Evolutionary conservation across 2,888 invertebrate species (phyloP).

Genomic region (Nebria salina): DNA sequence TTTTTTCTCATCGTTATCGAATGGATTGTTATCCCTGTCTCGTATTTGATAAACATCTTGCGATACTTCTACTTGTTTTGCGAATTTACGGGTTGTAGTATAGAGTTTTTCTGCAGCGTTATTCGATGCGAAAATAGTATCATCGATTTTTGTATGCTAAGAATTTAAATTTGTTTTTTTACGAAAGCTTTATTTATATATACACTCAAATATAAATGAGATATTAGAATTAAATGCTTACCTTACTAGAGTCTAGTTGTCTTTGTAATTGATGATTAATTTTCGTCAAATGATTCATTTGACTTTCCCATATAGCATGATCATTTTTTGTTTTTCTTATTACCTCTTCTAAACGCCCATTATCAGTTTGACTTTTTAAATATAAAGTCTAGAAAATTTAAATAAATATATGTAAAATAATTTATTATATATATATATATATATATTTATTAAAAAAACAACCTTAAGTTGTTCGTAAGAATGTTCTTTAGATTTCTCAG

Average conservation of each 20-base stretch:
- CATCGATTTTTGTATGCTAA: not conserved
- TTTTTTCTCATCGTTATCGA: slow-evolving; percentile 45
- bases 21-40: slow-evolving; percentile 34
- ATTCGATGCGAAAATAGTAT: slow-evolving; percentile 12
- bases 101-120: slow-evolving; percentile 9
- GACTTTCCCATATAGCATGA: slow-evolving; percentile 54
- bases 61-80: slow-evolving; percentile 47
- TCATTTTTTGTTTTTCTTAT: slow-evolving; percentile 53
- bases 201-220: too few relatives aligned
- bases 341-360: slow-evolving; percentile 57
- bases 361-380: slow-evolving; percentile 57
- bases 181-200: too few relatives aligned
- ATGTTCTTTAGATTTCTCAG: slow-evolving; percentile 57
- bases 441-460: slow-evolving; percentile 33
- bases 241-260: slow-evolving; percentile 51
- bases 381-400: slow-evolving; percentile 56
- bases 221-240: not conserved
- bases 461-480: slow-evolving; percentile 63
- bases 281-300: slow-evolving; percentile 55
- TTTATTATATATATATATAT: slow-evolving; percentile 11
- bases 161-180: too few relatives aligned
- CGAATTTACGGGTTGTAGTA: slow-evolving; percentile 42
- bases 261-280: slow-evolving; percentile 55
- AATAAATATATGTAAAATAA: not conserved
- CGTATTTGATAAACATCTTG: slow-evolving; percentile 48